Base-by-base conservation (phyloP, 2,797 vertebrate species). In the Cetoscarus ocellatus region DNA sequence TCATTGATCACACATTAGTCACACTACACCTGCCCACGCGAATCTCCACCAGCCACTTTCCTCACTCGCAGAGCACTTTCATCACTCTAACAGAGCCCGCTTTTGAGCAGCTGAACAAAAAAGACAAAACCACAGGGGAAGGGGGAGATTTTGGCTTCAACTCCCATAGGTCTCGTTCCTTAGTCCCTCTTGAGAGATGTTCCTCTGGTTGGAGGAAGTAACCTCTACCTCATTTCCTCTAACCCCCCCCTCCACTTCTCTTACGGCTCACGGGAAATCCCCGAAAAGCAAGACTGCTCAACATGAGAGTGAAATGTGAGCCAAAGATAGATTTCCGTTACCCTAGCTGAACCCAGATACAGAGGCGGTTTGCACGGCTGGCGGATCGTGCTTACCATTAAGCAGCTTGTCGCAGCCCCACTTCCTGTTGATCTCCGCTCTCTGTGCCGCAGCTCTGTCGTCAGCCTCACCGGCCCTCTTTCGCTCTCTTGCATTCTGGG, bases 391-490 rank as follows among this genome's bases (percentile, higher is more conserved):
- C 89, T 87, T 91, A 96, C 93, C 91, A 93, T 94, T 92, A 63
- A 80, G 86, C 2, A 91, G 81, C 90, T 97, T 96, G 91, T 98
- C 95, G 70, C 93, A 95, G 94, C 95, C 96, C 94, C 95, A 96
- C 92, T 95, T 93, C 91, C 91, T 95, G 94, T 95, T 96, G 93
- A 95, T 93, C 95, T 98, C 97, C 70, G 94, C 90, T 91, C 94
- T 95, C 93, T 97, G 96, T 71, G 91, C 96, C 70, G 91, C 81
- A 36, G 91, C 92, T 89, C 96, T 93, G 42, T 97, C 96, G 82
- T 97, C 96, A 3, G 88, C 89, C 90, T 94, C 94, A 62, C 90
- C 86, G 72, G 93, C 88, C 91, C 94, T 95, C 93, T 96, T 92
- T 55, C 87, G 89, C 7, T 92, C 92, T 15, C 91, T 86, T 77